phyloP scores from a whole-genome alignment of 2,888 invertebrate genomes.

The Drymonia ruficornis region DNA sequence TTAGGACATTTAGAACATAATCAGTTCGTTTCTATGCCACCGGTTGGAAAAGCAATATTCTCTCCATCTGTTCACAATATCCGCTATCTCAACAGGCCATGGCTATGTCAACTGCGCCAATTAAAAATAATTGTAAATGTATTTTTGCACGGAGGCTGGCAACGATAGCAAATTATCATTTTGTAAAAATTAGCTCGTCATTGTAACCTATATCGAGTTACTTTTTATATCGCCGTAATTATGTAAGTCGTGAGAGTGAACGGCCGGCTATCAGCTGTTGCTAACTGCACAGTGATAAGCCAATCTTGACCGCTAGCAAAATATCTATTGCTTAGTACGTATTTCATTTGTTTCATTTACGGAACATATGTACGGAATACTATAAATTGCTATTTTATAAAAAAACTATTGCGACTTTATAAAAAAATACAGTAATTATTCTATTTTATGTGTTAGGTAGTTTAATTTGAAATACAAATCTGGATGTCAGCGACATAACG shows the following conservation, averaged over 20 bases:
- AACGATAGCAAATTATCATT: constrained; percentile 38
- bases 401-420: no score
- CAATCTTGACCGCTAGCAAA: constrained; percentile 37
- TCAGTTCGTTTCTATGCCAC: not conserved
- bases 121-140: constrained; percentile 25
- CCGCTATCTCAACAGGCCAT: constrained; percentile 41
- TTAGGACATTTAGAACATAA: not conserved
- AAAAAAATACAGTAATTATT: no score
- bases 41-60: not conserved
- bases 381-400: not conserved
- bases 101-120: constrained; percentile 35
- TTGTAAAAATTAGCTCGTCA: constrained; percentile 36
- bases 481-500: no score
- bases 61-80: constrained; percentile 21
- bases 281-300: constrained; percentile 40
- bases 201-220: constrained; percentile 44
- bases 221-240: constrained; percentile 42
- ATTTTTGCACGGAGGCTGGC: constrained; percentile 36
- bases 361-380: not conserved
- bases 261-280: constrained; percentile 50
- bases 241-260: constrained; percentile 45
- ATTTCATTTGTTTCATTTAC: constrained; percentile 7
- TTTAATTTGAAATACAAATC: no score
- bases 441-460: no score
- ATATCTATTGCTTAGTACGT: constrained; percentile 22